A percentile compares a stretch with the other conserved stretches of the same genome.
phyloP scores from a whole-genome alignment of 1,140 invertebrate species.

The Aphaenogaster ashmeadi region DNA sequence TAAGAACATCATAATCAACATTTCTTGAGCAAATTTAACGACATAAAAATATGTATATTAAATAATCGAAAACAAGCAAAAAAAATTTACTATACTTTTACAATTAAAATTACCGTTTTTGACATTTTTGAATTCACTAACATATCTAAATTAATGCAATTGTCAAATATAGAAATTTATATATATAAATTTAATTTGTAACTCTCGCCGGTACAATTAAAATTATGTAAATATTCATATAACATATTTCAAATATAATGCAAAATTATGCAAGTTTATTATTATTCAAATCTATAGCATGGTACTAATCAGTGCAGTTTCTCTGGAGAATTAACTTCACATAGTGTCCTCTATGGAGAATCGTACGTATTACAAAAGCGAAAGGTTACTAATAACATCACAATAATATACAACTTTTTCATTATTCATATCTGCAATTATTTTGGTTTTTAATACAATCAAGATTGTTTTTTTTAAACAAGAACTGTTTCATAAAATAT shows the following conservation, averaged over 20 bases:
- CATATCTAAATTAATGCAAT: background rate
- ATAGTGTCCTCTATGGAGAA: slow-evolving; percentile 41
- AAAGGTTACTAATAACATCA: background rate
- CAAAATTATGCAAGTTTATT: slow-evolving; percentile 25
- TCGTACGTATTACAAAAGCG: slow-evolving; percentile 2
- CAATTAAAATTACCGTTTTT: background rate
- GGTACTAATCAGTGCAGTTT: slow-evolving; percentile 13
- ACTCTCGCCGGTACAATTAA: background rate
- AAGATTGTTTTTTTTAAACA: background rate
- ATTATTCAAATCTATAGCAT: slow-evolving; percentile 13
- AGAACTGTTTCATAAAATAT: background rate
- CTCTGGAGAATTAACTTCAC: slow-evolving; percentile 13
- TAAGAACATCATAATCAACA: background rate
- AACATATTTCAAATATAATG: slow-evolving; percentile 25
- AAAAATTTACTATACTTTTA: background rate
- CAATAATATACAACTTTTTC: background rate
- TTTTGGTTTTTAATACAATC: background rate
- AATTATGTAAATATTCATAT: slow-evolving; percentile 22
- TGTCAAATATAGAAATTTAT: slow-evolving; percentile 16
- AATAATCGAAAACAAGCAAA: background rate
- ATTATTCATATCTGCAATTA: background rate
- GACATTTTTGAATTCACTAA: background rate
- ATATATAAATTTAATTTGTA: background rate
- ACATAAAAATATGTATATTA: background rate
- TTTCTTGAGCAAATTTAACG: background rate